Base-by-base conservation (phyloP, 2,888 invertebrate species). In the Colletes collaris region DNA sequence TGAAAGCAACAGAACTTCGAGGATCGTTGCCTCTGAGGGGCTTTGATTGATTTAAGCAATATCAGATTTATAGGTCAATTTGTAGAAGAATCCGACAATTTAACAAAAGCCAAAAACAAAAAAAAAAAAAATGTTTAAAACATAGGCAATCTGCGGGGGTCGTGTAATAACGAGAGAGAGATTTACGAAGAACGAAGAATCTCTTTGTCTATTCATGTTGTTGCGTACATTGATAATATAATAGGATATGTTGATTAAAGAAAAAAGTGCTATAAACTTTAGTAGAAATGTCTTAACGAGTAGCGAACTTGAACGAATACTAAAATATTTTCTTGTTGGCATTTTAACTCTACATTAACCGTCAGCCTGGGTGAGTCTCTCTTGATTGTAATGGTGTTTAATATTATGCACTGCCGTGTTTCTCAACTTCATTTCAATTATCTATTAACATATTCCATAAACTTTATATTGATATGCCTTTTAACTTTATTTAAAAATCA, bases 61-160 rank as follows among this genome's bases (percentile, higher is more conserved):
- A 93, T 92, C 92, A 92, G 92, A 92, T 91, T 92, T 92, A 89
- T 92, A 92, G 92, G 91, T 92, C 91, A 92, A 92, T 92, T 92
- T 91, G 86, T 91, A 92, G 87, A 87, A 78, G 84, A 90, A 90
- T 90, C 87, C 87, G 86, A 89, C 88, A 89, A 82, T 89, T 89
- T 90, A 87, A 86, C 75, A 81, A 86, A 76, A 82, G 66, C 56
- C 64, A 83, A 81, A 84, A 75, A 83, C 73, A 58, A 76, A 82
- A 76, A 67, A 44, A 60, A 67, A 70, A 40, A 4, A 66, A 58
- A 44, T 59, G 50, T 35, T 73, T 71, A 67, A 69, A 63, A 66
- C 27, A 67, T 58, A 76, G 64, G 63, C 52, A 72, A 56, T 85
- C 84, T 83, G 71, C 75, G 79, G 56, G 71, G 53, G 56, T 58